Conservation (phyloP, 2,797 vertebrate genomes). For the Peromyscus attwateri region DNA sequence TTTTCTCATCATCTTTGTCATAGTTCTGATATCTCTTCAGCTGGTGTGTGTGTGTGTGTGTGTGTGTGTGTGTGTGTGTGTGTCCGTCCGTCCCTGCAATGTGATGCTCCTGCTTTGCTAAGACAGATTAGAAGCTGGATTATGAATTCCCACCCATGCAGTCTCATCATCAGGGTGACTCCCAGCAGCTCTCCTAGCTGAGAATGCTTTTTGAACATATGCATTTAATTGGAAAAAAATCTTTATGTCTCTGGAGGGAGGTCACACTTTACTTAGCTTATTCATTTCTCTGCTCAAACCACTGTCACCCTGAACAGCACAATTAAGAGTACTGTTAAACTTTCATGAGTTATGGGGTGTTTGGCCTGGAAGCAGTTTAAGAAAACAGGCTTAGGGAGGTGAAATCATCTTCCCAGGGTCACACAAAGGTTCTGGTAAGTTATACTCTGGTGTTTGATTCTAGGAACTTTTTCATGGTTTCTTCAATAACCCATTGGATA, state of each 20-base stretch:
- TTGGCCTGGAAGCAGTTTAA: slow-evolving; percentile 31
- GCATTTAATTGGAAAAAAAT: background rate
- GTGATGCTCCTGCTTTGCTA: background rate
- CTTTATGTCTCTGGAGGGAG: background rate
- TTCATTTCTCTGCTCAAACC: slow-evolving; percentile 44
- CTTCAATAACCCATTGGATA: background rate
- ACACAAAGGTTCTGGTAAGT: background rate
- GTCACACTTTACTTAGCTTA: background rate
- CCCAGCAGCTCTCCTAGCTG: background rate
- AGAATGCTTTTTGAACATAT: background rate
- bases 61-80: background rate
- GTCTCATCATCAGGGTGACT: slow-evolving; percentile 3
- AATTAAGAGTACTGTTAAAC: slow-evolving; percentile 2
- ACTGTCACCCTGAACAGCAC: background rate
- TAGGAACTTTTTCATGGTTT: background rate
- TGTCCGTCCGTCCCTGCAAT: background rate
- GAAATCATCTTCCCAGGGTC: background rate
- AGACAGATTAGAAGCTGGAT: background rate
- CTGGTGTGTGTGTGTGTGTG: background rate
- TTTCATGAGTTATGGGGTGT: slow-evolving; percentile 29
- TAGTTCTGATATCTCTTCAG: background rate
- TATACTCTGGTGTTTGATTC: background rate
- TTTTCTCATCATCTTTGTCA: background rate
- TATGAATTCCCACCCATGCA: background rate
- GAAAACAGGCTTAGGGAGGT: slow-evolving; percentile 2